Evolutionary conservation across 1,140 invertebrate genomes (phyloP).

Genomic region (Laupala kohalensis): DNA sequence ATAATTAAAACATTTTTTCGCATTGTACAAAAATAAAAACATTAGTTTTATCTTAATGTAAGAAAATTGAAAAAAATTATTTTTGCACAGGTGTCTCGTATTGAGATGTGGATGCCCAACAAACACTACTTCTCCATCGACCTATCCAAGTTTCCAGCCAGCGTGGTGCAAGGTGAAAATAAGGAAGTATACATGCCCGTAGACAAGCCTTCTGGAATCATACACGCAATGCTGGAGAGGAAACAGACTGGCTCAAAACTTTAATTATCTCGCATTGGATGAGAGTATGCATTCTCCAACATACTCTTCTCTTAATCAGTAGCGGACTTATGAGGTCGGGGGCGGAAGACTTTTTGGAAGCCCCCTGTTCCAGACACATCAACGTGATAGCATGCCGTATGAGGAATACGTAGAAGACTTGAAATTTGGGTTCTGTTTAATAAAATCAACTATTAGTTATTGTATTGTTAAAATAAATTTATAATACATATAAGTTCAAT

Average conservation of each 20-base stretch:
- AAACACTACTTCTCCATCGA: constrained; percentile 64
- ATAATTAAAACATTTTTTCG: background rate
- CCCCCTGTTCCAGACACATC: no score
- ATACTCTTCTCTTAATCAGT: no score
- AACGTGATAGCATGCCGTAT: no score
- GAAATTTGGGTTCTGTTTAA: no score
- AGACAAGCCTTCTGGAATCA: constrained; percentile 63
- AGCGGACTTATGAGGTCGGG: no score
- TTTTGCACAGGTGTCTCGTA: constrained; percentile 39
- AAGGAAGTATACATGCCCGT: constrained; percentile 57
- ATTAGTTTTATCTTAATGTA: background rate
- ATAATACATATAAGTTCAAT: no score
- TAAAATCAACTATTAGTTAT: no score
- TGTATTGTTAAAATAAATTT: no score
- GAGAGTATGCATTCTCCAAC: no score
- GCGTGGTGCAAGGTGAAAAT: constrained; percentile 39
- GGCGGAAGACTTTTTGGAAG: no score
- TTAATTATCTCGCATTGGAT: background rate
- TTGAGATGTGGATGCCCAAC: constrained; percentile 64
- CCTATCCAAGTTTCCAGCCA: constrained; percentile 49
- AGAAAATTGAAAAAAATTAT: background rate
- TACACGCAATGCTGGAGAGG: constrained; percentile 49
- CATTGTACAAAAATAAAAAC: background rate
- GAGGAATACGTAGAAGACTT: no score
- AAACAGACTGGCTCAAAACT: constrained; percentile 25